Base-by-base conservation (phyloP, 2,888 invertebrate genomes). In the Diarsia brunnea region DNA sequence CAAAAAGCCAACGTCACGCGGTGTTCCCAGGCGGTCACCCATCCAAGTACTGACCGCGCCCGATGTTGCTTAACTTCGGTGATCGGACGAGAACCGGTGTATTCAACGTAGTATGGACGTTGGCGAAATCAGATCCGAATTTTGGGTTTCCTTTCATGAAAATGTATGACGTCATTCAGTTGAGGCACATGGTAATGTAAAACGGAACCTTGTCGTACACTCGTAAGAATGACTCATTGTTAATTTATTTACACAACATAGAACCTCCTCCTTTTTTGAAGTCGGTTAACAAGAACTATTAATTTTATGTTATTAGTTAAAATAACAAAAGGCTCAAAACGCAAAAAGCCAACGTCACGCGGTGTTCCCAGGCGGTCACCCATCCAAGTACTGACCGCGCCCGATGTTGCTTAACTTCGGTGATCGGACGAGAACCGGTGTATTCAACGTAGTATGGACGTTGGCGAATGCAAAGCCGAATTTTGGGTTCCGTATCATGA, bases 381-480 rank as follows among this genome's bases (percentile, higher is more conserved):
- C 94, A 94, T 94, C 93, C 93, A 94, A 93, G 94, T 94, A 94
- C 94, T 94, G 92, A 94, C 92, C 92, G 88, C 93, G 95, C 94
- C 95, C 95, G 93, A 95, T 91, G 94, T 93, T 95, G 95, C 94
- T 94, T 95, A 93, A 94, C 94, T 94, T 94, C 95, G 94, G 95
- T 95, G 95, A 95, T 95, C 95, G 94, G 95, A 95, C 95, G 95
- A 95, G 94, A 95, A 94, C 94, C 94, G 94, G 94, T 94, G 94
- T 94, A 85, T 94, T 94, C 94, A 95, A 94, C 94, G 91, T 95
- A 91, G 95, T 95, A 94, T 94, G 94, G 93, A 94, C 94, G 91
- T 91, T 91, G 91, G 89, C 90, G 92, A 93, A 43, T 4, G n/a
- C 14, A 3, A 0, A 1, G 10, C 45, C n/a, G 14, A 66, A 67